Percentiles rank a stretch among this genome's conserved stretches.
phyloP scores from a whole-genome alignment of 2,888 invertebrate species.

The Hypena proboscidalis region DNA sequence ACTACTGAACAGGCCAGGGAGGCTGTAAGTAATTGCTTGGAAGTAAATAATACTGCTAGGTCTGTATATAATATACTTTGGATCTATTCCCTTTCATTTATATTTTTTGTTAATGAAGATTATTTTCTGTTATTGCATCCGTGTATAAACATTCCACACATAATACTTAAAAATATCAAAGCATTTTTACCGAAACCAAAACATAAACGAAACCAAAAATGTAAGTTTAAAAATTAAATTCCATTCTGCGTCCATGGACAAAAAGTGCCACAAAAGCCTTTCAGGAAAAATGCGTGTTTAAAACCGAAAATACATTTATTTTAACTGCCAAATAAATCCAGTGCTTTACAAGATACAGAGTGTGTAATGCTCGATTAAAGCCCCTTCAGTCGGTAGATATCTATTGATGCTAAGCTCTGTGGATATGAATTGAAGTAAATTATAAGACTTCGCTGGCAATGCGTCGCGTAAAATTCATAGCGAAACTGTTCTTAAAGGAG shows the following conservation, averaged over 20 bases:
- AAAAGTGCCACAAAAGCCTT: neutral
- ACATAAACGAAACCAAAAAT: no score
- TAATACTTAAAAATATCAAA: no score
- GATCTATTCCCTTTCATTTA: no score
- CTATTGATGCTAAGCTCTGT: constrained; percentile 35
- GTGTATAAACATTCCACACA: no score
- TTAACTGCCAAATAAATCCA: constrained; percentile 22
- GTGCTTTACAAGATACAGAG: constrained; percentile 12
- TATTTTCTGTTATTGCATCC: neutral
- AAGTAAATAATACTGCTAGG: no score
- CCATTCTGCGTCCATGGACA: neutral
- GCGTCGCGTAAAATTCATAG: constrained; percentile 36
- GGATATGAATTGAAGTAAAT: constrained; percentile 39
- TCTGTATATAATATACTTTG: no score
- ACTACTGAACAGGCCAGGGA: no score
- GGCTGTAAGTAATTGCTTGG: no score
- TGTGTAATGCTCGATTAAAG: constrained; percentile 29
- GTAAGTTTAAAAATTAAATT: no score
- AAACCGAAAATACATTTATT: constrained; percentile 20
- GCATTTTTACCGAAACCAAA: no score
- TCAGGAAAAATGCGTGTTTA: constrained; percentile 6
- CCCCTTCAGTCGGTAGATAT: constrained; percentile 23
- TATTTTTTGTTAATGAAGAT: neutral
- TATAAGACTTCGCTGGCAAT: constrained; percentile 37
- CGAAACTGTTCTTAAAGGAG: constrained; percentile 13